Percentiles rank a stretch among this genome's conserved stretches.
Evolutionary conservation across 2,888 invertebrate species (phyloP).

Genomic region (Hemaris fuciformis): DNA sequence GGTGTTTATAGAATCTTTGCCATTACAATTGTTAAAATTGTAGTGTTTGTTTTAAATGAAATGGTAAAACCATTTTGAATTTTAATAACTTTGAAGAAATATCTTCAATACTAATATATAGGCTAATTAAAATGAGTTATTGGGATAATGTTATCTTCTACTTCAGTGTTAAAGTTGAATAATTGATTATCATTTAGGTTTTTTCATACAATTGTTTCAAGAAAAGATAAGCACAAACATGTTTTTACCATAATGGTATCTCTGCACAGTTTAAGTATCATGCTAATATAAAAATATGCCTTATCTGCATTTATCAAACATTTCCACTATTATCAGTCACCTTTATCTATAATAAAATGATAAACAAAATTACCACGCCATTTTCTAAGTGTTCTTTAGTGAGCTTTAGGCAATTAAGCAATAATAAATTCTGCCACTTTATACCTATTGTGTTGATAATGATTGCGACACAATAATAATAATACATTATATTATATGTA

Average conservation of each 20-base stretch:
- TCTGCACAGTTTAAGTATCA: neutral
- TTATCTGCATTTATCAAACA: constrained; percentile 53
- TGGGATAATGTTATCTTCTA: neutral
- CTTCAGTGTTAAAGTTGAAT: neutral
- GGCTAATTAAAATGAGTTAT: no score
- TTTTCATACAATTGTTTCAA: neutral
- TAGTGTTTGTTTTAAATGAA: neutral
- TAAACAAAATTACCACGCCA: constrained; percentile 30
- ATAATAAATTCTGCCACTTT: constrained; percentile 27
- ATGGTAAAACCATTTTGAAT: neutral
- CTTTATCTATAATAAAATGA: constrained; percentile 56
- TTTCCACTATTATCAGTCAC: constrained; percentile 57
- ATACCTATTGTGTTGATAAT: constrained; percentile 19
- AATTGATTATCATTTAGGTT: neutral
- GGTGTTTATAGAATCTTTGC: neutral
- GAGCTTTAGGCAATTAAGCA: constrained; percentile 22
- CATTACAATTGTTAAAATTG: neutral
- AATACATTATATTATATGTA: neutral
- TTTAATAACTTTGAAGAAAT: neutral
- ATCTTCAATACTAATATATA: neutral
- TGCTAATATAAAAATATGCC: constrained; percentile 27
- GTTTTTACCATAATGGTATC: neutral
- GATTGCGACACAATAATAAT: constrained; percentile 19
- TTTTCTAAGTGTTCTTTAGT: constrained; percentile 23
- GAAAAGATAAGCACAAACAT: neutral